Percentiles rank a stretch among this genome's conserved stretches.
phyloP scores from a whole-genome alignment of 2,113 vertebrate genomes.

The Amblyornis subalaris region DNA sequence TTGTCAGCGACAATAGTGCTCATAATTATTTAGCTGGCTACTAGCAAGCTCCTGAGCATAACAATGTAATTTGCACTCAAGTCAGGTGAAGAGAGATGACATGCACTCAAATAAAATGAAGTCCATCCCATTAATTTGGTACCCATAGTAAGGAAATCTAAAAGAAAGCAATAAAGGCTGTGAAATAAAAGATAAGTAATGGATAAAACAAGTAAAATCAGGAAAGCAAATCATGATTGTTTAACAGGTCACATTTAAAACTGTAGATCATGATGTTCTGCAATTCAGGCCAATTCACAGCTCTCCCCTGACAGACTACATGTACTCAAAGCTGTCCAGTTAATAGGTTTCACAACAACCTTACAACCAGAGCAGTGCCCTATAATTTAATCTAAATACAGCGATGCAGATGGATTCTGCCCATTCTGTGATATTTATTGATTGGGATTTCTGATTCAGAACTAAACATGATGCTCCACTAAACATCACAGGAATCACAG shows the following conservation, averaged over 20 bases:
- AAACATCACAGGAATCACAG: background rate
- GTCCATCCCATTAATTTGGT: background rate
- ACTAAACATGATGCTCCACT: background rate
- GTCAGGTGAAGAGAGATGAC: background rate
- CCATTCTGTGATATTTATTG: background rate
- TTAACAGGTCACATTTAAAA: background rate
- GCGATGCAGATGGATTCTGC: background rate
- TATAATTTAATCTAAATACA: background rate
- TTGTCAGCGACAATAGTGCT: background rate
- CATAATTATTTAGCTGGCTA: background rate
- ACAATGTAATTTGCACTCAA: background rate
- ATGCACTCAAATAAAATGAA: background rate
- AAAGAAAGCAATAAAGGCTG: background rate
- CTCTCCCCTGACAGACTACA: fast-evolving
- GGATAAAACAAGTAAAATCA: background rate
- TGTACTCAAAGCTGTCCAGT: background rate
- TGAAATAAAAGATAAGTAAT: background rate
- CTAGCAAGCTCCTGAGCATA: background rate
- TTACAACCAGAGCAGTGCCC: background rate
- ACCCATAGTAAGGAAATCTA: background rate
- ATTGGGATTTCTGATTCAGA: background rate
- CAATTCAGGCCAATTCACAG: background rate
- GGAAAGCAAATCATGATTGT: background rate
- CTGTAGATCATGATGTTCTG: background rate
- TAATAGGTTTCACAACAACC: background rate